Percentiles rank a stretch among this genome's conserved stretches.
Evolutionary conservation across 2,797 vertebrate genomes (phyloP).

Genomic region (Sebastes paucispinis): DNA sequence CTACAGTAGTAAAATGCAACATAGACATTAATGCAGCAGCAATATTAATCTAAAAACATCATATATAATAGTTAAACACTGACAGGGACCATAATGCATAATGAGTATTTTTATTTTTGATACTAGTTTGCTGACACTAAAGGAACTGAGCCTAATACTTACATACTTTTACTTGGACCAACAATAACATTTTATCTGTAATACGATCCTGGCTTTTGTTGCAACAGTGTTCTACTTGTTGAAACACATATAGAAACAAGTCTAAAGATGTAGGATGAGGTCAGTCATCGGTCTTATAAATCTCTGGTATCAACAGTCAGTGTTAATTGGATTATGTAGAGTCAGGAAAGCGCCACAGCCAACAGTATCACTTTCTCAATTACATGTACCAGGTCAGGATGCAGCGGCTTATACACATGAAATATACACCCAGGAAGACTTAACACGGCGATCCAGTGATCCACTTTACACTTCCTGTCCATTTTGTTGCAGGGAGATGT

Average conservation of each 20-base stretch:
- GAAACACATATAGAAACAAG: not conserved
- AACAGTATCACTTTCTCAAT: slow-evolving; percentile 42
- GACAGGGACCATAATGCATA: not conserved
- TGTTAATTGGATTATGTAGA: slow-evolving; percentile 69
- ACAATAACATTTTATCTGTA: not conserved
- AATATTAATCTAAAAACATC: not conserved
- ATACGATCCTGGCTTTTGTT: not conserved
- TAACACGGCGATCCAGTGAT: not conserved
- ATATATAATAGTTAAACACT: not conserved
- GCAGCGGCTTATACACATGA: slow-evolving; percentile 25
- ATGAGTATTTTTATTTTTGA: not conserved
- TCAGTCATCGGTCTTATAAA: slow-evolving; percentile 18
- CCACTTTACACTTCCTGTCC: slow-evolving; percentile 2
- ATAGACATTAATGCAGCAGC: not conserved
- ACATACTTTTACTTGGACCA: not conserved
- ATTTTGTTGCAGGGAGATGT: not conserved
- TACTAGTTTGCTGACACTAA: too few relatives aligned
- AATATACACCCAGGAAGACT: slow-evolving; percentile 18
- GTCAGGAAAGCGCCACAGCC: slow-evolving; percentile 32
- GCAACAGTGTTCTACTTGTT: not conserved
- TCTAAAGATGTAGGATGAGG: slow-evolving; percentile 11
- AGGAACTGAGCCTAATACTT: too few relatives aligned
- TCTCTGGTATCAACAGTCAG: slow-evolving; percentile 58
- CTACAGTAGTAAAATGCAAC: not conserved
- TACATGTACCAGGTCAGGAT: slow-evolving; percentile 43